A percentile compares a stretch with the other conserved stretches of the same genome.
Evolutionary conservation across 1,140 invertebrate genomes (phyloP).

Genomic region (Rhynchophorus ferrugineus): DNA sequence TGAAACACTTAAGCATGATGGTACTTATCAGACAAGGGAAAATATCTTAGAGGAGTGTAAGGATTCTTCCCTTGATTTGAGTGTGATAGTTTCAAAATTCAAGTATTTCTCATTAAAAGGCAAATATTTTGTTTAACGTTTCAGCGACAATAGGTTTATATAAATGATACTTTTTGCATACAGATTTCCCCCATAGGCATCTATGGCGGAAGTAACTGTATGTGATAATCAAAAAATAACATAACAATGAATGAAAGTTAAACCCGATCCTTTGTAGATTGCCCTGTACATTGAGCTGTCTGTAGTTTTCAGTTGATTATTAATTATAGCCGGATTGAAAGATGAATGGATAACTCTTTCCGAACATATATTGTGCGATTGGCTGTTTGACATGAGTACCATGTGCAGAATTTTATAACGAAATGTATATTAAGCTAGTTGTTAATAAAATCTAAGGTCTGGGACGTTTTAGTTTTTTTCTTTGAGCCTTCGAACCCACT

Average conservation of each 20-base stretch:
- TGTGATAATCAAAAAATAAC: background rate
- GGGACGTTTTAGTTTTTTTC: slow-evolving; percentile 28
- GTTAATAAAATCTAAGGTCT: slow-evolving; percentile 43
- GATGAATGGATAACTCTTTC: slow-evolving; percentile 2
- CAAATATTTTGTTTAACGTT: background rate
- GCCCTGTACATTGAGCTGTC: slow-evolving; percentile 11
- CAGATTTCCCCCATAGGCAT: background rate
- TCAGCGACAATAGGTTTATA: background rate
- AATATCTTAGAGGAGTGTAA: background rate
- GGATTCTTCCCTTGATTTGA: background rate
- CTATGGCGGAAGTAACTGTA: background rate
- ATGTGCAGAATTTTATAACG: slow-evolving; percentile 32
- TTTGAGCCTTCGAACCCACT: background rate
- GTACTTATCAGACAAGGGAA: background rate
- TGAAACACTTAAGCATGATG: too few relatives aligned
- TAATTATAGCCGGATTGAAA: slow-evolving; percentile 12
- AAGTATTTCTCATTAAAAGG: background rate
- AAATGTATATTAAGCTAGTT: slow-evolving; percentile 43
- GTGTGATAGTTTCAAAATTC: background rate
- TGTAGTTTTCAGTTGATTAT: slow-evolving; percentile 22
- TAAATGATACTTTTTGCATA: background rate
- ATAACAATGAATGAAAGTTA: slow-evolving; percentile 3
- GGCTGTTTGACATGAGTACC: slow-evolving; percentile 3
- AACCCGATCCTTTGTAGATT: slow-evolving; percentile 12
- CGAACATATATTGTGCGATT: slow-evolving; percentile 12